Evolutionary conservation across 1,140 invertebrate species (phyloP), one percentile per base, ranked within the genome.

Genomic region (Lithobius niger): DNA sequence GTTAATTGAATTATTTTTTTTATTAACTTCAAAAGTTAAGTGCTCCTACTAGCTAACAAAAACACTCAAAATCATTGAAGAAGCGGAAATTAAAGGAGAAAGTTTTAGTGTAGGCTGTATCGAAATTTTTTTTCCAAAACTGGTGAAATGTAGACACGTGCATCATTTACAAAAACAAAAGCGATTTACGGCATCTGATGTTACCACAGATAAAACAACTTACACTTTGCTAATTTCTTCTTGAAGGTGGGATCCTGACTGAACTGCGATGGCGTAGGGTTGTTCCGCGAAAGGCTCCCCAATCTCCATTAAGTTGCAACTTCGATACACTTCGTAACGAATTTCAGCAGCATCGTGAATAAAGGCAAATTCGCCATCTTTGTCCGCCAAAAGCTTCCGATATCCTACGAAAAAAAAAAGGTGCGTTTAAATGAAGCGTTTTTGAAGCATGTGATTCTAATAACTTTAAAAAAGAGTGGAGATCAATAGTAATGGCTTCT

Each of bases 251-350:
- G 85, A 88, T 22, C 87, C 87, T 68, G 89, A 86, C 65, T 88
- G 86, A 0, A 91, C 84, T 0, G 86, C 88, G 16, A 91, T 79
- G 1, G 87, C 86, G 61, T 88, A 90, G 0, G 88, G 88, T 62
- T 87, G 84, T 67, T 91, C 88, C 0, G 85, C 87, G 66, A 92
- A 91, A 1, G 85, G 79, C 63, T 91, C 87, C 0, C 88, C 88
- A 26, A 92, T 83, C 67, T 88, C 81, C 0, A 85, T 88, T 16
- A 92, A 72, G 67, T 88, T 88, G 64, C 88, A 91, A 64, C 89
- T 88, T 19, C 74, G 72, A 22, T 82, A 85, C 4, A 90, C 81
- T 68, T 86, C 80, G 65, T 91, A 91, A 66, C 81, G 82, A 10
- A 91, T 84, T 71, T 86, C 81, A 22, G 85, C 79, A 0, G 87